Percentiles rank a stretch among this genome's conserved stretches.
Evolutionary conservation across 2,888 invertebrate species (phyloP).

Genomic region (Ectemnius lituratus): DNA sequence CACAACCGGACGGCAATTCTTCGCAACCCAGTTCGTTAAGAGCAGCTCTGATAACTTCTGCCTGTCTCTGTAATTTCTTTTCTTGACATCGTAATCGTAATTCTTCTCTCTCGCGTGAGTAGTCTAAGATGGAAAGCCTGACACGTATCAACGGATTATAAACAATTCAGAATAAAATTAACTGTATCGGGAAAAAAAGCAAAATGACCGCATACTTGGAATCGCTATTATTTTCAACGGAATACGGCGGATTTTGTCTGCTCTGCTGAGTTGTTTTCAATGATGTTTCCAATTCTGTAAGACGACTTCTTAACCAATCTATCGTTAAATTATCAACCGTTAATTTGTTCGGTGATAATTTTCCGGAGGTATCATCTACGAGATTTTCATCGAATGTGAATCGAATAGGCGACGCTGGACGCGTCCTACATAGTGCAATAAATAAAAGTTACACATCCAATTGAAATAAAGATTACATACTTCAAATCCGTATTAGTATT

Average conservation of each 20-base stretch:
- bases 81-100: conserved; percentile 90
- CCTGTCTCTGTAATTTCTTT: conserved; percentile 88
- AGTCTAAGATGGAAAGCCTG: conserved; percentile 70
- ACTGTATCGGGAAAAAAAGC: conserved; percentile 5
- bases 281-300: conserved; percentile 88
- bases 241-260: conserved; percentile 65
- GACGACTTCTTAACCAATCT: conserved; percentile 90
- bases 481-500: conserved; percentile 53
- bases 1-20: conserved; percentile 91
- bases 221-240: conserved; percentile 70
- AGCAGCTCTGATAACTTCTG: conserved; percentile 91
- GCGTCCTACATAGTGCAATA: conserved; percentile 81
- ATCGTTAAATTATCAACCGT: conserved; percentile 96
- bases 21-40: conserved; percentile 92
- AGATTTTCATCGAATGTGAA: conserved; percentile 93
- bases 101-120: conserved; percentile 81
- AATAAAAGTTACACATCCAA: conserved; percentile 17
- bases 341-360: conserved; percentile 90
- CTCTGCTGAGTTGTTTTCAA: conserved; percentile 88
- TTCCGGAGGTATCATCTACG: conserved; percentile 93
- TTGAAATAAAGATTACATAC: neutral
- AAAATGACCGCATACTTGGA: conserved; percentile 59
- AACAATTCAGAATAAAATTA: conserved; percentile 17
- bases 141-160: conserved; percentile 11
- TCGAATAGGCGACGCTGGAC: conserved; percentile 86